These are phyloP conservation scores for Polyploca ridens DNA, from an alignment of 2,888 invertebrate genomes.

Conservation along the genomic window DNA sequence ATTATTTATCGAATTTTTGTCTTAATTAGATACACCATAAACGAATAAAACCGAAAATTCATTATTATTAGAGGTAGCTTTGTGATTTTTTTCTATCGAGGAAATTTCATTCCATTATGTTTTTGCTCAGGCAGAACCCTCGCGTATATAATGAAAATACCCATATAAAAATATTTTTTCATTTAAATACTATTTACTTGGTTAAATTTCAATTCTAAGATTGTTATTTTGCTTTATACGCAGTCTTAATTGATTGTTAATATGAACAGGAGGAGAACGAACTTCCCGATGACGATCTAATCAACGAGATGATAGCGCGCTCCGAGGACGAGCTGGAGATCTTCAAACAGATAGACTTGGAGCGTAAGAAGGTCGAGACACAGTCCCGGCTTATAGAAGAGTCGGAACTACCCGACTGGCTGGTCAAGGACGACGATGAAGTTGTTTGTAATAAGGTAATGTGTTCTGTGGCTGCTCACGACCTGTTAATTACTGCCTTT, in stretches of 20 bases:
- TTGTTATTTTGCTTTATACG: too few relatives aligned
- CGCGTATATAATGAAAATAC: too few relatives aligned
- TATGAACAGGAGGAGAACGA: conserved; percentile 92
- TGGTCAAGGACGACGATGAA: conserved; percentile 96
- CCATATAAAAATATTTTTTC: too few relatives aligned
- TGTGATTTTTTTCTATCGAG: too few relatives aligned
- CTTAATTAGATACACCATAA: too few relatives aligned
- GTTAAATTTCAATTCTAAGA: too few relatives aligned
- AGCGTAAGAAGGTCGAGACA: conserved; percentile 92
- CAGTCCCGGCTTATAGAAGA: conserved; percentile 96
- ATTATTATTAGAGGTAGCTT: too few relatives aligned
- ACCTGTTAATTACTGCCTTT: not conserved
- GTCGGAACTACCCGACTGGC: conserved; percentile 97
- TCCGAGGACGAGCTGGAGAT: conserved; percentile 97
- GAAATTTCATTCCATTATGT: too few relatives aligned
- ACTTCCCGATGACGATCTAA: conserved; percentile 99
- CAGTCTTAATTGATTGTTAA: not conserved
- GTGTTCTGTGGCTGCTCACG: not conserved
- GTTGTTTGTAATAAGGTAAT: conserved; percentile 87
- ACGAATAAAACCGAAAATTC: too few relatives aligned
- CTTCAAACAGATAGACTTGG: conserved; percentile 97
- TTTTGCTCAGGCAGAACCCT: too few relatives aligned
- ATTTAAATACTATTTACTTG: too few relatives aligned
- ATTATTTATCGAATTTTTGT: too few relatives aligned
- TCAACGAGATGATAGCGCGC: conserved; percentile 99